Evolutionary conservation across 2,113 vertebrate species (phyloP), one percentile per base, ranked within the genome.

Genomic region (Eulemur rufifrons): DNA sequence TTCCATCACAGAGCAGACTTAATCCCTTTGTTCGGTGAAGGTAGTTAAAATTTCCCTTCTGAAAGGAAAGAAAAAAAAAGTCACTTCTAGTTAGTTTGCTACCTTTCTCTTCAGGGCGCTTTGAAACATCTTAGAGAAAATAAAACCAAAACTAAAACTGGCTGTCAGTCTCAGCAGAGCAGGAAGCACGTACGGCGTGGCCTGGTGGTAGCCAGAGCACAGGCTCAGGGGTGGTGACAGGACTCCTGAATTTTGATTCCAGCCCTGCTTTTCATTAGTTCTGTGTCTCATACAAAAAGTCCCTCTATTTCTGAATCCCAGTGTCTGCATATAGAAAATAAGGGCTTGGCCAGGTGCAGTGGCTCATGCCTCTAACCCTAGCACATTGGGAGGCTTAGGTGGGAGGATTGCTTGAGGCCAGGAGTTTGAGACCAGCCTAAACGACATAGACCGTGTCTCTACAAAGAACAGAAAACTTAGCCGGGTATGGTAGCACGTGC

Each of bases 1-100:
- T 95, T 86, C 68, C 80, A n/a, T 95, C 94, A 94, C n/a, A 86
- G 93, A 96, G 23, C 23, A 68, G 68, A 56, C 81, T 97, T 97
- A 97, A 71, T 98, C 92, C 85, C 69, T 97, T 98, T 87, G 50
- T 92, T 97, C 3, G 61, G 59, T 90, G 42, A 96, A 97, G n/a
- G 64, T 78, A 90, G 77, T 93, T 96, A 74, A 87, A 91, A 73
- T 96, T 97, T 95, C 15, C 8, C 85, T 69, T 96, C 14, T 61
- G 73, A 95, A 97, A 95, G 34, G 92, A 87, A 83, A 88, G 95
- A 81, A 84, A 94, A 84, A 94, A 11, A 9, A 73, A 64, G n/a
- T 84, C 17, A 1, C 63, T 85, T 18, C 71, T 59, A 32, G 54
- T 93, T 74, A 86, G 82, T 95, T 15, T 90, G 52, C 45, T 54